Base-by-base conservation (phyloP, 2,888 invertebrate species). In the Trimorus sp. region DNA sequence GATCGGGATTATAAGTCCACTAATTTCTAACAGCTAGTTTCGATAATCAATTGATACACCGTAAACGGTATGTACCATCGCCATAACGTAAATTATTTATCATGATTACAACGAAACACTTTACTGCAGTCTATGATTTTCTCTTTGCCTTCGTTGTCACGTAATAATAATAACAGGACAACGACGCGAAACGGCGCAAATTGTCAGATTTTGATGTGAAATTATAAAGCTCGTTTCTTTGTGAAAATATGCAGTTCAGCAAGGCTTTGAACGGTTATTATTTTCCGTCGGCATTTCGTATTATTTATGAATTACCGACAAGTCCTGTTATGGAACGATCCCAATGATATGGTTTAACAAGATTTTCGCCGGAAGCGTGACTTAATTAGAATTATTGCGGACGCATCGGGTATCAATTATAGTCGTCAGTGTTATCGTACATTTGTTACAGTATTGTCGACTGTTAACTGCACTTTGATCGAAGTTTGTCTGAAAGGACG, bases 91-190 rank as follows among this genome's bases (percentile, higher is more conserved):
- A 5, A 42, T 59, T 59, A 59, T 42, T 59, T 59, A 59, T 59
- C n/a, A 11, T 11, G 42, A 42, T 42, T 16, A 59, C 9, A 59
- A 7, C 37, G 56, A n/a, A 56, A 56, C 56, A 37, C 36, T 56
- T 58, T 58, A 58, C 38, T 14, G 14, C 38, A n/a, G 37, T 58
- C 38, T 58, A 58, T 58, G 38, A 58, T 58, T 58, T 58, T 38
- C 38, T 42, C 59, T 42, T 59, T 42, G 12, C 59, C 16, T 3
- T 9, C 15, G 15, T 15, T 58, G 40, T 58, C 38, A 58, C 7
- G 14, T 38, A 58, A 37, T 58, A 14, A 15, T 58, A 58, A 58
- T 56, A 56, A 56, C 37, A 56, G 56, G 36, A 37, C 56, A 37
- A 7, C 38, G 38, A 56, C 56, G 56, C n/a, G 56, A 56, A 36